phyloP scores from a whole-genome alignment of 2,888 invertebrate genomes.

The Pollenia amentaria region DNA sequence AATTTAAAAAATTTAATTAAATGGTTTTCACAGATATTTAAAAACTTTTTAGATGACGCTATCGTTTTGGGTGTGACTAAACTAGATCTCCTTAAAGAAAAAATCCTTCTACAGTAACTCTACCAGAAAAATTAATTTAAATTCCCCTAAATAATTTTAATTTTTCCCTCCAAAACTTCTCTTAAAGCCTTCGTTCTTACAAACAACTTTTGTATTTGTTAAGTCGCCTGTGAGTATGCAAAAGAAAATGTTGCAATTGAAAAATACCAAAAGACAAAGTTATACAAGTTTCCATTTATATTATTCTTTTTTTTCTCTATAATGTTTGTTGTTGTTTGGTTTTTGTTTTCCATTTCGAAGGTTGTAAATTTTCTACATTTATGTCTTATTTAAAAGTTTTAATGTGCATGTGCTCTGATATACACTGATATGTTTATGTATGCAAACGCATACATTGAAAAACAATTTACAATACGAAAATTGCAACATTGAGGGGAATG shows the following conservation, averaged over 20 bases:
- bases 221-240: conserved; percentile 60
- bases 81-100: no score
- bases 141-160: background rate
- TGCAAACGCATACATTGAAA: background rate
- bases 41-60: no score
- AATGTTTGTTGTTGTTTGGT: background rate
- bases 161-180: conserved; percentile 1
- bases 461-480: conserved; percentile 1
- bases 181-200: background rate
- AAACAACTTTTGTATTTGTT: conserved; percentile 28
- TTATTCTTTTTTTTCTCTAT: no score
- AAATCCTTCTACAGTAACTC: no score
- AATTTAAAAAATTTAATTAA: no score
- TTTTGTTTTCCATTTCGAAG: conserved; percentile 14
- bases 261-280: conserved; percentile 21
- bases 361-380: background rate
- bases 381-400: conserved; percentile 21
- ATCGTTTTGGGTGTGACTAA: no score
- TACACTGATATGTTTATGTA: background rate
- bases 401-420: background rate
- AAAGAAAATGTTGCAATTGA: conserved; percentile 39
- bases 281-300: conserved; percentile 16
- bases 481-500: conserved; percentile 1
- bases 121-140: no score
- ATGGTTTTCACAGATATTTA: no score